Evolutionary conservation across 2,797 vertebrate species (phyloP).

Genomic region (Scarus forsteni): DNA sequence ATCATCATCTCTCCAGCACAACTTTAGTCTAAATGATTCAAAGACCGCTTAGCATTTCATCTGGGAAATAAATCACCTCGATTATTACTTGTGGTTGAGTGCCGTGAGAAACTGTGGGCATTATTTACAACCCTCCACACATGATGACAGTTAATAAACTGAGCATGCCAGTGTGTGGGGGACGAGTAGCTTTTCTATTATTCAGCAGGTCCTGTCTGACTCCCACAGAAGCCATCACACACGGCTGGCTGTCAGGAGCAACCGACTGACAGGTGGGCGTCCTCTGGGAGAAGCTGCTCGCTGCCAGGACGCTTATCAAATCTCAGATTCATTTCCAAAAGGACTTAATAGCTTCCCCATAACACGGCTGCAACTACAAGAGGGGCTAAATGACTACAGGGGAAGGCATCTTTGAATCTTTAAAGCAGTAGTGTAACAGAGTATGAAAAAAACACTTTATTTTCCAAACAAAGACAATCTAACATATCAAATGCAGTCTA

Average conservation of each 20-base stretch:
- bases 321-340: slow-evolving; percentile 50
- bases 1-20: slow-evolving; percentile 23
- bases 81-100: slow-evolving; percentile 55
- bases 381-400: background rate
- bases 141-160: slow-evolving; percentile 65
- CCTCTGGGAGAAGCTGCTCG: slow-evolving; percentile 37
- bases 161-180: slow-evolving; percentile 23
- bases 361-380: slow-evolving; percentile 3
- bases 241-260: slow-evolving; percentile 24
- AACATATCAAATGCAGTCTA: background rate
- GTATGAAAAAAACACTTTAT: background rate
- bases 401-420: slow-evolving; percentile 1
- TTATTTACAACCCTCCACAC: slow-evolving; percentile 58
- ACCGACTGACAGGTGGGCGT: slow-evolving; percentile 48
- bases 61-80: slow-evolving; percentile 57
- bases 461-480: background rate
- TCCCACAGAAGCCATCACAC: slow-evolving; percentile 37
- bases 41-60: slow-evolving; percentile 46
- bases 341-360: slow-evolving; percentile 40
- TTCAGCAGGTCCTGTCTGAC: slow-evolving; percentile 44
- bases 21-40: slow-evolving; percentile 35
- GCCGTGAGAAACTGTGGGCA: slow-evolving; percentile 48
- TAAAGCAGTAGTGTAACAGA: background rate
- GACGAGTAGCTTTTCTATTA: slow-evolving; percentile 48
- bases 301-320: slow-evolving; percentile 50